Evolutionary conservation across 2,888 invertebrate species (phyloP), one percentile per base, ranked within the genome.

Genomic region (Drosophila niveifrons): DNA sequence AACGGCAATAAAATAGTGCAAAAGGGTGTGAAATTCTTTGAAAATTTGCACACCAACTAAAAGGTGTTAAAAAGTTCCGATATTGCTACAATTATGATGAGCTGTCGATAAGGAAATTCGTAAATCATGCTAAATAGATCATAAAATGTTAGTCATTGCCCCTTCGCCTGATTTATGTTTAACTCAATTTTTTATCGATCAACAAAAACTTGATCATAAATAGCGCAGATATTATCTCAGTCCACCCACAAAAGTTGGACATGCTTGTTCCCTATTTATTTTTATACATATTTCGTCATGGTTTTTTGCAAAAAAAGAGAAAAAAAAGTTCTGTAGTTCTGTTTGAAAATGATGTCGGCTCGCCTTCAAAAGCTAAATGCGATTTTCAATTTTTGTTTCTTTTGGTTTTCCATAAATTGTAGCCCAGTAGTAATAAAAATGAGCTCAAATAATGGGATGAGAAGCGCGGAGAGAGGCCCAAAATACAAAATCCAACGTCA

Each of bases 261-360:
- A 63, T n/a, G 34, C 64, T 31, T 43, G 13, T 18, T 59, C 39
- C 39, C 41, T n/a, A 55, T 69, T 51, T 29, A 53, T 61, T 58
- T 83, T 74, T 69, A 50, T 52, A 34, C 34, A 9, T 53, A 82
- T 83, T 76, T 83, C 82, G 89, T 88, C 82, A 88, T 86, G 55
- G 71, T 72, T 75, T 61, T 61, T 79, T 56, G 66, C 71, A 43
- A 58, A 36, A 34, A 23, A 23, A 23, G 4, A 0, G 3, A 18
- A 18, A 18, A 3, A 58, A 67, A 53, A n/a, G 15, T 39, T 39
- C 9, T 58, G 17, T 48, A 58, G 31, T 74, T 57, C 10, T 23
- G 23, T 57, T 80, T 66, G 56, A 61, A 61, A 52, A 63, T 36
- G 29, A 47, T 48, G 51, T 36, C 50, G 18, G 51, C 55, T 51